These are phyloP conservation scores for Tylochromis polylepis DNA, from an alignment of 2,113 vertebrate genomes.

Conservation along the genomic window DNA sequence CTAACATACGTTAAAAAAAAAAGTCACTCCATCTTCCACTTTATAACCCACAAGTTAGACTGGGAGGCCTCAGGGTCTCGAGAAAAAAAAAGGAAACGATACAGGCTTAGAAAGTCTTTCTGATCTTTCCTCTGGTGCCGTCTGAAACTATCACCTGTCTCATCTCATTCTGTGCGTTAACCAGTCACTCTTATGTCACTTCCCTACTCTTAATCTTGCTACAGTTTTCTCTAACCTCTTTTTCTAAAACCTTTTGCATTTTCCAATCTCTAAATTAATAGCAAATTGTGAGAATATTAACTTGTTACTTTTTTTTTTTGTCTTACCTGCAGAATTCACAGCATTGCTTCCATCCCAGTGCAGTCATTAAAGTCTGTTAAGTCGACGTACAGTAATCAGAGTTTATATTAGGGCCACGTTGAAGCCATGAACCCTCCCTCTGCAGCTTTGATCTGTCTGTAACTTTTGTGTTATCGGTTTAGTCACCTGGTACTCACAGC, in stretches of 20 bases:
- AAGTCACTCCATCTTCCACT: not conserved
- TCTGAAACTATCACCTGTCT: conserved; percentile 16
- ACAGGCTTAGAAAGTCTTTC: not conserved
- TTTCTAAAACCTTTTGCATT: not conserved
- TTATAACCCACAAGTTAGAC: not conserved
- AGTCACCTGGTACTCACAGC: conserved; percentile 11
- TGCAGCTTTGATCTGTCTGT: not conserved
- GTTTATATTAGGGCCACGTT: not conserved
- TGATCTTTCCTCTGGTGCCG: conserved; percentile 18
- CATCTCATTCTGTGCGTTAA: not conserved
- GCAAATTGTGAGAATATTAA: not conserved
- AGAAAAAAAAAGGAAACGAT: not conserved
- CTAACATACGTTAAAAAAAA: not conserved
- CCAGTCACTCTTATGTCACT: conserved; percentile 27
- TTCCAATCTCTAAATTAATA: not conserved
- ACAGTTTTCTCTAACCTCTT: not conserved
- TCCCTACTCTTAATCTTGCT: not conserved
- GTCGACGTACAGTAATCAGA: not conserved
- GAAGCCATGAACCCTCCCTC: not conserved
- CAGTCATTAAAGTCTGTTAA: not conserved
- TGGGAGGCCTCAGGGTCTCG: not conserved
- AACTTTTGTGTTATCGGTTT: conserved; percentile 5
- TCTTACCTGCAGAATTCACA: not conserved
- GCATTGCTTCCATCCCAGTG: not conserved
- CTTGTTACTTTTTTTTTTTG: not conserved